These are phyloP conservation scores for Himantopus leucocephalus DNA, from an alignment of 2,113 vertebrate species.

Conservation along the genomic window DNA sequence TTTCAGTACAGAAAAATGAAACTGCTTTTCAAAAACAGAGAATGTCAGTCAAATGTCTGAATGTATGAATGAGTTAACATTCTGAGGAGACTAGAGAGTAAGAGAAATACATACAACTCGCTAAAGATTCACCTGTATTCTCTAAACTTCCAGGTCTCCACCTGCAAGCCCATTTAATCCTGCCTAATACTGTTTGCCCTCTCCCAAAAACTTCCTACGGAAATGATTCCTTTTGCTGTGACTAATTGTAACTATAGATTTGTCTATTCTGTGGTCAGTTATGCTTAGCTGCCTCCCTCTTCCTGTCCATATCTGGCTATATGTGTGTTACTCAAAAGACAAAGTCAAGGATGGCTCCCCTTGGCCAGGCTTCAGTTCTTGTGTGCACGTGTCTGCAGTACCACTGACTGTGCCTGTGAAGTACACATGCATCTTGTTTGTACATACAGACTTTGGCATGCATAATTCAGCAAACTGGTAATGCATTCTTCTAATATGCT, in stretches of 20 bases:
- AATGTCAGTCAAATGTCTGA: background rate
- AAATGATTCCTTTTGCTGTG: background rate
- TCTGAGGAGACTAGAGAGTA: background rate
- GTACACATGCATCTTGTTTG: background rate
- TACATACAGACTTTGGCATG: background rate
- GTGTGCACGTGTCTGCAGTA: slow-evolving; percentile 1
- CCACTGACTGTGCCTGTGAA: slow-evolving; percentile 30
- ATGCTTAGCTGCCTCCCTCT: slow-evolving; percentile 34
- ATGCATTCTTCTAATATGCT: background rate
- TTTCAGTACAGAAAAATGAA: background rate
- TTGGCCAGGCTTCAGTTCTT: slow-evolving; percentile 21
- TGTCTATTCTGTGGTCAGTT: slow-evolving; percentile 40
- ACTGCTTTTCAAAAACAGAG: background rate
- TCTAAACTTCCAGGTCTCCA: background rate
- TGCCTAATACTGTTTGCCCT: background rate
- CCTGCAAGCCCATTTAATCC: background rate
- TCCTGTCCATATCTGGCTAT: background rate
- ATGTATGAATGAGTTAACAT: background rate
- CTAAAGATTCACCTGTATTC: background rate
- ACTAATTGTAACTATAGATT: background rate
- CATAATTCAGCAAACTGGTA: background rate
- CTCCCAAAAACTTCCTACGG: background rate
- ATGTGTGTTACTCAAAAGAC: background rate
- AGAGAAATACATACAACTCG: background rate
- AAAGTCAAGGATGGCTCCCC: background rate